Conservation (phyloP, 92 coral and sea anemone genomes). For the Actinostola sp. region DNA sequence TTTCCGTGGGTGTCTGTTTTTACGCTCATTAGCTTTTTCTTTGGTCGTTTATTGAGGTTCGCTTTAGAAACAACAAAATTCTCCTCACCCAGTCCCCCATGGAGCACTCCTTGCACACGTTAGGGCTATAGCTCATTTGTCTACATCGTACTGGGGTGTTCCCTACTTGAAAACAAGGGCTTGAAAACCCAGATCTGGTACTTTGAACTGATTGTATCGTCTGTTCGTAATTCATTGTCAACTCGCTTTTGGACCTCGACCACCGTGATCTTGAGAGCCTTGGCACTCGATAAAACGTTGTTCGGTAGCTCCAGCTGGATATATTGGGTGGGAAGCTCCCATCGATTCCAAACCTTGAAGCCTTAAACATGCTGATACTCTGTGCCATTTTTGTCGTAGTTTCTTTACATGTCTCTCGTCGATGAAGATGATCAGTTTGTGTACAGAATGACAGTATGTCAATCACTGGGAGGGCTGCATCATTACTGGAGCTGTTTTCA, state of each 20-base stretch:
- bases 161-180: constrained; percentile 29
- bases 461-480: constrained; percentile 17
- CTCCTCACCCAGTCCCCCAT: neutral
- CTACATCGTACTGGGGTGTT: constrained; percentile 31
- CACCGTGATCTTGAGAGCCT: neutral
- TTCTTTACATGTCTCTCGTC: neutral
- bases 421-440: neutral
- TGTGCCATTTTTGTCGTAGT: neutral
- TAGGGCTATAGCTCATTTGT: constrained; percentile 21
- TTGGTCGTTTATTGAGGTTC: constrained; percentile 30
- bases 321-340: constrained; percentile 60
- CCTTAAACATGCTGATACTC: constrained; percentile 5
- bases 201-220: neutral
- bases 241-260: constrained; percentile 18
- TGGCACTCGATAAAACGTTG: constrained; percentile 3
- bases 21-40: constrained; percentile 14
- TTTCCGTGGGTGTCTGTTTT: constrained; percentile 25
- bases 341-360: constrained; percentile 54
- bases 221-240: neutral
- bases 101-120: neutral
- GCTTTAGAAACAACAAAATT: constrained; percentile 27
- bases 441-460: constrained; percentile 28
- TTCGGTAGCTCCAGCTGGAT: constrained; percentile 52
- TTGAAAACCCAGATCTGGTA: constrained; percentile 36
- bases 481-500: neutral